Evolutionary conservation across 2,888 invertebrate genomes (phyloP).

Genomic region (Hypolimnas misippus): DNA sequence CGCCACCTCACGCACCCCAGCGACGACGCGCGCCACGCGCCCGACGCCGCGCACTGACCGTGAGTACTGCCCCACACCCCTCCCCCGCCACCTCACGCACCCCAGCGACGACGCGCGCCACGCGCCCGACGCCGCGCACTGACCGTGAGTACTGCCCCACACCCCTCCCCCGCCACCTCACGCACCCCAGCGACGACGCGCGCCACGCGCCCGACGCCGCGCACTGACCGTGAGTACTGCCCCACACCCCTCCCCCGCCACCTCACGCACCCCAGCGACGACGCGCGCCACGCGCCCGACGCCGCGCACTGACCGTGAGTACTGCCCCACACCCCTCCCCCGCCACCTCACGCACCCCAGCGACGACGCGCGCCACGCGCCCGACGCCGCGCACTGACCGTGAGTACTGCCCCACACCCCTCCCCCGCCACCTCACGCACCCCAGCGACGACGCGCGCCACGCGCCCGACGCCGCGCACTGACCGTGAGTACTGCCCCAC

Average conservation of each 20-base stretch:
- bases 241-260: conserved; percentile 54
- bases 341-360: conserved; percentile 7
- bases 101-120: conserved; percentile 65
- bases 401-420: neutral
- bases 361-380: conserved; percentile 1
- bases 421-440: conserved; percentile 5
- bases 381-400: conserved; percentile 1
- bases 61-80: conserved; percentile 89
- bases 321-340: neutral
- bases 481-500: conserved; percentile 95
- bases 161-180: neutral
- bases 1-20: neutral
- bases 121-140: conserved; percentile 15
- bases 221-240: conserved; percentile 60
- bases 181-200: conserved; percentile 90
- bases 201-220: conserved; percentile 30
- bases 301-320: conserved; percentile 3
- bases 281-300: neutral
- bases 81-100: conserved; percentile 70
- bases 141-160: neutral
- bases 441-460: conserved; percentile 5
- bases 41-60: conserved; percentile 71
- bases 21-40: neutral
- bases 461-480: conserved; percentile 86
- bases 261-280: conserved; percentile 7